Evolutionary conservation across 2,888 invertebrate genomes (phyloP), one percentile per base, ranked within the genome.

Genomic region (Sarcophaga subvicina): DNA sequence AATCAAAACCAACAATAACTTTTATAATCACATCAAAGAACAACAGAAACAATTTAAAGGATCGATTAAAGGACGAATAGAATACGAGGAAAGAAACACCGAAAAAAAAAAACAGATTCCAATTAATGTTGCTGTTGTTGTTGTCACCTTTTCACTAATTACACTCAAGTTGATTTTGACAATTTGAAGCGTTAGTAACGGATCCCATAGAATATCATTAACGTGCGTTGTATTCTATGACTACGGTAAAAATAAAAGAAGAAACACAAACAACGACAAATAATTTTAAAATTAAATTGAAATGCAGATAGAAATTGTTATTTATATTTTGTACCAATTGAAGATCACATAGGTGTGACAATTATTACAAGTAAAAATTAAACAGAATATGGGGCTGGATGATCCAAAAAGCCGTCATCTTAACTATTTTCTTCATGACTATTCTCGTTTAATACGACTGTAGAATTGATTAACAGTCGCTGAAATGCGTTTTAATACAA

Each of bases 81-180:
- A 27, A 27, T n/a, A 72, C 49, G 37, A 76, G 10, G n/a, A 64
- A 54, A 76, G n/a, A 66, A 59, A 62, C 27, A 37, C 12, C n/a
- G 12, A 45, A 47, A 22, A 62, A 5, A 45, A 25, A 62, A 5
- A 45, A 25, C 14, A 47, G 6, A 22, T 11, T 17, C 54, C 17
- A 54, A 54, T 54, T 54, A 54, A 14, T 14, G 14, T 5, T 54
- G 17, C 5, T 54, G 3, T 14, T 78, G 72, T 83, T 83, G 77
- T 83, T 78, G 72, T 77, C 82, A 82, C 5, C 5, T 17, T 71
- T 84, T 75, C 60, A 60, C 79, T 75, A 84, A 84, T 76, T 84
- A 64, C 70, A 80, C 76, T 80, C 66, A 76, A 76, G 83, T 83
- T 79, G 75, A 79, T 83, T 79, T 77, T 76, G 75, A 78, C 47